These are phyloP conservation scores for Cecidostiba fungosa DNA, from an alignment of 2,888 invertebrate genomes.

Conservation along the genomic window DNA sequence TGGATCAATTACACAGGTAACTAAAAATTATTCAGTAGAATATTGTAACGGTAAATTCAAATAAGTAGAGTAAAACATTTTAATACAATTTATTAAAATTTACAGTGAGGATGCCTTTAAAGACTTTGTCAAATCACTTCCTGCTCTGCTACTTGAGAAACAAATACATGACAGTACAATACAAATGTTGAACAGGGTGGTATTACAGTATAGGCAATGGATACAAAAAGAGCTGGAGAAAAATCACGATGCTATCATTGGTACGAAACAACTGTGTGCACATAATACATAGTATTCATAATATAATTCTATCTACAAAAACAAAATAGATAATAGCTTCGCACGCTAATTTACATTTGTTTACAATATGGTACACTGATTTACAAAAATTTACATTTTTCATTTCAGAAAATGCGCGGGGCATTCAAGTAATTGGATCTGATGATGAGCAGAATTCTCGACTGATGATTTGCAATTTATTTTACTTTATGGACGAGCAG, in stretches of 20 bases:
- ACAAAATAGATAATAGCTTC: constrained; percentile 5
- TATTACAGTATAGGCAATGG: constrained; percentile 73
- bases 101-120: constrained; percentile 73
- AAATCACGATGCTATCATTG: constrained; percentile 74
- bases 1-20: constrained; percentile 77
- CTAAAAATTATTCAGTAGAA: constrained; percentile 55
- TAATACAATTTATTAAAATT: constrained; percentile 43
- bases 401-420: constrained; percentile 75
- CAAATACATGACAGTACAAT: constrained; percentile 74
- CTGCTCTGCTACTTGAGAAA: constrained; percentile 71
- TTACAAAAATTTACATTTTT: constrained; percentile 36
- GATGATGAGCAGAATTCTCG: constrained; percentile 73
- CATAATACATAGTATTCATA: not conserved
- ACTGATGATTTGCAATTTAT: constrained; percentile 77
- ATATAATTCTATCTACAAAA: constrained; percentile 21
- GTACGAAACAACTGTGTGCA: constrained; percentile 64
- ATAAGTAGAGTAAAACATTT: constrained; percentile 30
- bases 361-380: constrained; percentile 26
- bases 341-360: constrained; percentile 20
- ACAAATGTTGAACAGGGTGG: constrained; percentile 74
- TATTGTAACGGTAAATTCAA: constrained; percentile 18
- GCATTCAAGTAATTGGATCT: constrained; percentile 74
- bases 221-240: constrained; percentile 70
- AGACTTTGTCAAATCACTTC: constrained; percentile 72
- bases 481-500: constrained; percentile 75